phyloP scores from a whole-genome alignment of 1,140 invertebrate genomes.

The Whitmania pigra region DNA sequence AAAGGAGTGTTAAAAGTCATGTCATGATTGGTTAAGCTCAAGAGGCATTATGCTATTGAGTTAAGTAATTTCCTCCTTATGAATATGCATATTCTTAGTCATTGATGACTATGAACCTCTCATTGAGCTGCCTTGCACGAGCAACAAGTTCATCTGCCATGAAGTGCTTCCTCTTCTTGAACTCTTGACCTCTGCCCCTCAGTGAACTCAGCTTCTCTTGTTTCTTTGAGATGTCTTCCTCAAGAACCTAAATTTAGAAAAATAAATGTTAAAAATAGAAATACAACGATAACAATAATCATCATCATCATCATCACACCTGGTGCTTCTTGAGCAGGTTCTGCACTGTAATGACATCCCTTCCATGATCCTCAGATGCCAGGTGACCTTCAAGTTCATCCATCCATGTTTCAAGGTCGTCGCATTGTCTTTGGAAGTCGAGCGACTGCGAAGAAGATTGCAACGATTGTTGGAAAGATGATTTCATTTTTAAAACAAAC shows the following conservation, averaged over 20 bases:
- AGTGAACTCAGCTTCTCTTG: slow-evolving; percentile 81
- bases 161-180: slow-evolving; percentile 83
- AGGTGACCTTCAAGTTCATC: slow-evolving; percentile 92
- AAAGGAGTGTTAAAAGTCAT: too few relatives aligned
- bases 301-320: slow-evolving; percentile 26
- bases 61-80: too few relatives aligned
- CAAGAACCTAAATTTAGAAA: slow-evolving; percentile 51
- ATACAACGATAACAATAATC: too few relatives aligned
- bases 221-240: slow-evolving; percentile 83
- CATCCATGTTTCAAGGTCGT: slow-evolving; percentile 93
- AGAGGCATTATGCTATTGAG: too few relatives aligned
- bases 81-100: too few relatives aligned
- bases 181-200: slow-evolving; percentile 68
- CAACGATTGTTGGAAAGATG: too few relatives aligned
- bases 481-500: too few relatives aligned
- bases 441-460: slow-evolving; percentile 27
- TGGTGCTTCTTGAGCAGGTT: slow-evolving; percentile 95
- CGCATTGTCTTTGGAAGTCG: slow-evolving; percentile 47
- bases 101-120: slow-evolving; percentile 46
- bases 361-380: slow-evolving; percentile 89
- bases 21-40: too few relatives aligned
- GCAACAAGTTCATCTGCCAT: slow-evolving; percentile 82
- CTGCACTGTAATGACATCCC: slow-evolving; percentile 84
- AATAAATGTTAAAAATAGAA: too few relatives aligned
- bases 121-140: slow-evolving; percentile 53